Evolutionary conservation across 1,140 invertebrate species (phyloP).

Genomic region (Nebria ingens): DNA sequence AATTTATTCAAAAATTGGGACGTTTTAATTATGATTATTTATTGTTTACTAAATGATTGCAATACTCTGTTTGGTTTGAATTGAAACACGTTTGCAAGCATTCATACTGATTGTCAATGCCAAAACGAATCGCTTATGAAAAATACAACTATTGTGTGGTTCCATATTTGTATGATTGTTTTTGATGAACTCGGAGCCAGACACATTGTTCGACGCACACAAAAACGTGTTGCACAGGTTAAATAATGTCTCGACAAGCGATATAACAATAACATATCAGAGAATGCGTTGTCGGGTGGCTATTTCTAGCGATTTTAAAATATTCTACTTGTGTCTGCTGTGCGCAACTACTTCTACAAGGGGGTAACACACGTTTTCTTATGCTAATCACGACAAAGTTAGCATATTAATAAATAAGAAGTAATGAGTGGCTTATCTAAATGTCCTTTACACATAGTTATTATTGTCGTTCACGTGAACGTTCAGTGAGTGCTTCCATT

Average conservation of each 20-base stretch:
- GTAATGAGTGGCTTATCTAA: background rate
- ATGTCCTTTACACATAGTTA: background rate
- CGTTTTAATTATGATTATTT: too few relatives aligned
- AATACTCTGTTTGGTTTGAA: background rate
- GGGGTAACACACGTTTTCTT: background rate
- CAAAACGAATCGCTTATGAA: too few relatives aligned
- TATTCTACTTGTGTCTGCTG: background rate
- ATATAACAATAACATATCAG: background rate
- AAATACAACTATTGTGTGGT: too few relatives aligned
- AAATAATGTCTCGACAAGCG: background rate
- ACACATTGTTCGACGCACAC: background rate
- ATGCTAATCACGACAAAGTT: background rate
- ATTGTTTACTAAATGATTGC: too few relatives aligned
- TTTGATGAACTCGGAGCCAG: background rate
- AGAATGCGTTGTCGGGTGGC: too few relatives aligned
- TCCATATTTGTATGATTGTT: background rate
- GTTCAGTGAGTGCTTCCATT: background rate
- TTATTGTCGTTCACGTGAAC: background rate
- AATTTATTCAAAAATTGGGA: too few relatives aligned
- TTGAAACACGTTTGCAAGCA: background rate
- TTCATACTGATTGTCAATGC: background rate
- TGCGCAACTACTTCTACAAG: background rate
- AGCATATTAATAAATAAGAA: background rate
- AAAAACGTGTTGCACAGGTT: background rate
- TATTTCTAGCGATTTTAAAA: too few relatives aligned